Evolutionary conservation across 2,113 vertebrate genomes (phyloP), one percentile per base, ranked within the genome.

Genomic region (Pelvicachromis taeniatus): DNA sequence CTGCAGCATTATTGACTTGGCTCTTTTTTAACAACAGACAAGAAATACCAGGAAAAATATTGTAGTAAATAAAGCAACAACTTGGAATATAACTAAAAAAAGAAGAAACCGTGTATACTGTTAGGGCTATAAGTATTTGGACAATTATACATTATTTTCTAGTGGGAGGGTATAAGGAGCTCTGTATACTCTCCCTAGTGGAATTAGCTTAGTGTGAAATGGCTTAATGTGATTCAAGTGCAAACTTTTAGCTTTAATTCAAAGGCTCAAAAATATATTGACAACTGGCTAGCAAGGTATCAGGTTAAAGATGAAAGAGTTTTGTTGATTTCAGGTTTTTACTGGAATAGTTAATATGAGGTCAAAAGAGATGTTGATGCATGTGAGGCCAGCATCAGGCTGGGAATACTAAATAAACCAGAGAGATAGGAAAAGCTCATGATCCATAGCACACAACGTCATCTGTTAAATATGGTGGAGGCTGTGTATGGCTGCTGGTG

Each of bases 341-440:
- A 40, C n/a, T 14, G n/a, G 7, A 65, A 65, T 21, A n/a, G 19
- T 65, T 40, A 14, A 9, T 14, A 14, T 16, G 35, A 68, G 63
- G 63, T 68, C 38, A 23, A 68, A 68, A 42, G 35, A 68, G 40
- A 68, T 23, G 35, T 21, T 23, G 63, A 42, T 23, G n/a, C 0
- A 42, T 16, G 61, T 40, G 61, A 40, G 35, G 35, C 61, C 61
- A 42, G 1, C 38, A 68, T 68, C 21, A 68, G 35, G n/a, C 35
- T 68, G 63, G n/a, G 42, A 68, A 68, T 40, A 12, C 61, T 21
- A 40, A 68, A 40, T 68, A 68, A 38, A 68, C 35, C 35, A 42
- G 35, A 42, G 7, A 16, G 7, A 42, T 23, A 68, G 63, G 12
- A 23, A 68, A 14, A 42, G 35, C 38, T 68, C 12, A 68, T 42